Evolutionary conservation across 2,888 invertebrate genomes (phyloP).

Genomic region (Sarcophaga carnaria): DNA sequence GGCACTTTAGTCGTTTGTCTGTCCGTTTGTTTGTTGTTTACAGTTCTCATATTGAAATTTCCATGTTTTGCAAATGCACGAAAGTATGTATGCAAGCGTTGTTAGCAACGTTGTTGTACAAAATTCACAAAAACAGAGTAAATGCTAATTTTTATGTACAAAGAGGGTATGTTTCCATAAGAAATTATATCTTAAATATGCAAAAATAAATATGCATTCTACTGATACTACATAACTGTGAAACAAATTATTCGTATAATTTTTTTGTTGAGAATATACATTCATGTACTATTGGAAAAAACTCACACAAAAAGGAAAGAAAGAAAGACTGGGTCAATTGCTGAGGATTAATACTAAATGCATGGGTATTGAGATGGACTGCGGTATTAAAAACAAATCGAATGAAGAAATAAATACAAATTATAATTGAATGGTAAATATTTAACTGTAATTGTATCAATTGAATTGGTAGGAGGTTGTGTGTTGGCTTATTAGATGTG

Average conservation of each 20-base stretch:
- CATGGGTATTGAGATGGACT: neutral
- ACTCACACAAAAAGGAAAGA: neutral
- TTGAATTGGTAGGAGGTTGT: too few species aligned
- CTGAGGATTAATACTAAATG: neutral
- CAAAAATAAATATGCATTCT: neutral
- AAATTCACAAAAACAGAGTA: slow-evolving; percentile 47
- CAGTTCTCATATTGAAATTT: neutral
- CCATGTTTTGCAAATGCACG: neutral
- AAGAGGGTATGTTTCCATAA: slow-evolving; percentile 23
- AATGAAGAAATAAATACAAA: neutral
- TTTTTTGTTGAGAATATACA: too few species aligned
- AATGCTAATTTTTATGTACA: slow-evolving; percentile 53
- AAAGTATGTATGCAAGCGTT: neutral
- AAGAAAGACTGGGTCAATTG: neutral
- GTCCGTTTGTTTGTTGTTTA: neutral
- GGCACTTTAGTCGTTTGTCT: neutral
- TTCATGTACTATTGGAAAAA: too few species aligned
- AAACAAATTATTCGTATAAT: too few species aligned
- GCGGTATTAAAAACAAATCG: neutral
- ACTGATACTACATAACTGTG: too few species aligned
- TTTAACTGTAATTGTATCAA: too few species aligned
- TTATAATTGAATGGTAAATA: too few species aligned
- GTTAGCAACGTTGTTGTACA: slow-evolving; percentile 20
- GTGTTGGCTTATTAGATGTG: too few species aligned
- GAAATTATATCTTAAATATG: neutral